Evolutionary conservation across 2,888 invertebrate species (phyloP).

Genomic region (Pollenia angustigena): DNA sequence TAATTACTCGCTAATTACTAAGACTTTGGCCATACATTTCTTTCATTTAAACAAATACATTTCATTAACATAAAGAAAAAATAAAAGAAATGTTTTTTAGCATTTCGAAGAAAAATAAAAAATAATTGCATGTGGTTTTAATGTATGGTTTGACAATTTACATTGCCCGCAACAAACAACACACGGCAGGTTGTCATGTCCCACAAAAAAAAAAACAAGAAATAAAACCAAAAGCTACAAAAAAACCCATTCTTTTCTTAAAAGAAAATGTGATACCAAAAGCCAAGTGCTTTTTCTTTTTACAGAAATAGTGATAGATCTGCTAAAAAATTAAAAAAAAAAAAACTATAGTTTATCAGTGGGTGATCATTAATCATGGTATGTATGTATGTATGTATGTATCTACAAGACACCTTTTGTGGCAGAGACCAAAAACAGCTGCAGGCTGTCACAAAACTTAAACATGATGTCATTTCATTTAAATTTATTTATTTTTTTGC

Average conservation of each 20-base stretch:
- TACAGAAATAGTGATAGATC: conserved; percentile 45
- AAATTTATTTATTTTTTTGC: conserved; percentile 42
- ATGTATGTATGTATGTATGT: conserved; percentile 1
- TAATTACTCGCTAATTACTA: conserved; percentile 76
- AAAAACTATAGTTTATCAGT: conserved; percentile 56
- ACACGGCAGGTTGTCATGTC: conserved; percentile 66
- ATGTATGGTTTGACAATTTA: conserved; percentile 49
- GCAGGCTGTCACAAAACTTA: conserved; percentile 67
- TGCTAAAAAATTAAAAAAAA: conserved; percentile 2
- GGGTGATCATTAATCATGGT: conserved; percentile 71
- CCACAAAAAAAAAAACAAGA: neutral
- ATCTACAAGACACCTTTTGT: conserved; percentile 63
- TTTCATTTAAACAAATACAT: conserved; percentile 51
- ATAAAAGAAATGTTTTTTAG: neutral
- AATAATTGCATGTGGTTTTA: conserved; percentile 37
- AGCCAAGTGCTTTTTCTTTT: conserved; percentile 20
- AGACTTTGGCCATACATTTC: conserved; percentile 25
- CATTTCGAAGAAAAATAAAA: conserved; percentile 27
- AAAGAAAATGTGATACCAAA: conserved; percentile 51
- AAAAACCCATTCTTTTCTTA: neutral
- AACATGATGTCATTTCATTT: conserved; percentile 70
- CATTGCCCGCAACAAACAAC: conserved; percentile 35
- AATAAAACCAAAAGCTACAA: conserved; percentile 6
- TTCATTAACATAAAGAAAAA: neutral
- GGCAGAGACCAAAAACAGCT: conserved; percentile 65